Conservation (phyloP, 2,113 vertebrate species). For the Crypturellus undulatus region DNA sequence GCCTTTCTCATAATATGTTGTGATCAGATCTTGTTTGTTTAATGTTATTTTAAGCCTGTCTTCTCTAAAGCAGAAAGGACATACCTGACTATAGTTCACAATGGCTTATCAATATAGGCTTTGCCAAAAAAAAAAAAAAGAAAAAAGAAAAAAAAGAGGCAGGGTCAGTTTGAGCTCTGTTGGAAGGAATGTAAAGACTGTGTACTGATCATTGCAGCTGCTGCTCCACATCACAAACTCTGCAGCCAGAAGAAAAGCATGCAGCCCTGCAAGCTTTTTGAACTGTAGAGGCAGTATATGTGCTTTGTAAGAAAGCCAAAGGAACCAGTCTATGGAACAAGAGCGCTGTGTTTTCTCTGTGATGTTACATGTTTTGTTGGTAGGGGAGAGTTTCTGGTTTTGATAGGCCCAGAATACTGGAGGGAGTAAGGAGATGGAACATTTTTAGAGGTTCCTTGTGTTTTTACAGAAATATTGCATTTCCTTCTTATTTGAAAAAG, state of each 20-base stretch:
- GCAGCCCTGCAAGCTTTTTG: background rate
- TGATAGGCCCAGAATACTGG: background rate
- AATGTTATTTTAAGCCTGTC: background rate
- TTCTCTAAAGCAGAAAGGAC: background rate
- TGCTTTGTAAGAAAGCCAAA: constrained; percentile 5
- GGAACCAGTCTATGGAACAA: background rate
- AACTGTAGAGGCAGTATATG: background rate
- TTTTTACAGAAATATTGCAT: background rate
- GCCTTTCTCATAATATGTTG: background rate
- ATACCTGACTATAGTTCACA: background rate
- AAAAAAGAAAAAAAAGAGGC: background rate
- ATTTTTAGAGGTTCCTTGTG: background rate
- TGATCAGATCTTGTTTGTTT: background rate
- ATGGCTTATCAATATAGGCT: background rate
- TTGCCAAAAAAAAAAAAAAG: background rate
- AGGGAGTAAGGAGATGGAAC: background rate
- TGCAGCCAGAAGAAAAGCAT: background rate
- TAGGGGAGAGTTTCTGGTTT: background rate
- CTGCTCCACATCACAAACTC: background rate
- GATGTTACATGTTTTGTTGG: background rate
- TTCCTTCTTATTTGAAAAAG: background rate
- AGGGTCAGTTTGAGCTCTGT: background rate
- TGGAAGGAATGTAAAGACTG: background rate
- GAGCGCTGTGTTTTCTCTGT: background rate
- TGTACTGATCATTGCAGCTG: background rate